Conservation (phyloP, 2,797 vertebrate genomes). For the Coendou prehensilis region DNA sequence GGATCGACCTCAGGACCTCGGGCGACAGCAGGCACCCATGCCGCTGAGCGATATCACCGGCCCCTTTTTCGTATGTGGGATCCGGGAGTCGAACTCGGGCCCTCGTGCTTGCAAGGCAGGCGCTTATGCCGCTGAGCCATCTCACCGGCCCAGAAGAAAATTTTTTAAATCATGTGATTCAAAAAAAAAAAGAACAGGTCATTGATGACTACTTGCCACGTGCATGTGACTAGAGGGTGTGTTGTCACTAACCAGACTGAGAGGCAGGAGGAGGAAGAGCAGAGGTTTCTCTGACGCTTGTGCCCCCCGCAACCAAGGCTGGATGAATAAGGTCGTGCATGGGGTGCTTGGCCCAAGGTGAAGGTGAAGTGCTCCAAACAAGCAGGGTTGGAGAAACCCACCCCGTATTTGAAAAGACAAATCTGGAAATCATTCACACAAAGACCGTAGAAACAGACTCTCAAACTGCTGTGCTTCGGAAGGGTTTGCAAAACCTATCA, state of each 20-base stretch:
- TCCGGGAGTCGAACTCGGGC: too few relatives aligned
- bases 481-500: not conserved
- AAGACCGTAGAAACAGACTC: not conserved
- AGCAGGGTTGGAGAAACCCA: not conserved
- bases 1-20: too few relatives aligned
- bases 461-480: not conserved
- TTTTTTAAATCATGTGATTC: not conserved
- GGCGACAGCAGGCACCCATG: too few relatives aligned
- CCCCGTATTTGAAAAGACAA: not conserved
- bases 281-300: not conserved
- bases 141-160: too few relatives aligned
- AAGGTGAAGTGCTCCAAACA: not conserved
- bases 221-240: not conserved
- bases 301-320: too few relatives aligned
- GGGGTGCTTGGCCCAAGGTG: not conserved
- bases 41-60: too few relatives aligned
- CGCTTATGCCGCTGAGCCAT: too few relatives aligned
- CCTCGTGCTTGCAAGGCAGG: too few relatives aligned
- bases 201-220: not conserved
- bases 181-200: not conserved
- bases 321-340: too few relatives aligned
- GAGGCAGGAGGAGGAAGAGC: not conserved
- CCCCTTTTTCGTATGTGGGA: too few relatives aligned
- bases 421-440: not conserved
- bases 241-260: not conserved